Base-by-base conservation (phyloP, 2,888 invertebrate genomes). In the Scaptomyza cyrtandrae region DNA sequence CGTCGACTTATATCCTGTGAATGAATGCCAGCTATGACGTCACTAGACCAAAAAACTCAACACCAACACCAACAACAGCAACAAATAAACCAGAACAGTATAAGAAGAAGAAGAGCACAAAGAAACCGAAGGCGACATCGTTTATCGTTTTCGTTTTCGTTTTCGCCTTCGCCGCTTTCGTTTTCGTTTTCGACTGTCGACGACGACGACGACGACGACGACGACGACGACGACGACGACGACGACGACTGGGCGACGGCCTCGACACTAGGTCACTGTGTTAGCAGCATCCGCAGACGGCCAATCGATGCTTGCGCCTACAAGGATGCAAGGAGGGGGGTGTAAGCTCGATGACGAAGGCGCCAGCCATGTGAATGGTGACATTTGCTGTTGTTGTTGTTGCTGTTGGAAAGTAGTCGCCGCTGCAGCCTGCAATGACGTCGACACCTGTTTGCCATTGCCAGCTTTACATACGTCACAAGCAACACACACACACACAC, bases 241-340 rank as follows among this genome's bases (percentile, higher is more conserved):
- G 62, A 59, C 9, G 6, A 1, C 55, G 41, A 5, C 37, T 41
- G 39, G 14, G 35, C 9, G 50, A 9, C 76, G 80, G 72, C 63
- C 56, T 86, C 80, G 88, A 61, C 78, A 85, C 71, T 91, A 90
- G 91, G 92, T 91, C 92, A 91, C 86, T 91, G 90, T 91, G 91
- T 90, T 91, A 91, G 85, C 87, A 90, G 88, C 84, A 68, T 73
- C 77, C 71, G 71, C 58, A 72, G 57, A 63, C 67, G 52, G 57
- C 56, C 55, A 75, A 73, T 69, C 75, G 63, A 75, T 69, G 63
- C 31, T 43, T 16, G 37, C 35, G 35, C 35, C 13, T 9, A 31
- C 31, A 6, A 31, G 31, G 7, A 6, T 27, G 27, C 27, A 27
- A 4, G 27, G 19, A 19, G 62, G 39, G 33, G 33, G 3, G 29